Percentiles rank a stretch among this genome's conserved stretches.
phyloP scores from a whole-genome alignment of 2,113 vertebrate genomes.

The Agelaius tricolor region DNA sequence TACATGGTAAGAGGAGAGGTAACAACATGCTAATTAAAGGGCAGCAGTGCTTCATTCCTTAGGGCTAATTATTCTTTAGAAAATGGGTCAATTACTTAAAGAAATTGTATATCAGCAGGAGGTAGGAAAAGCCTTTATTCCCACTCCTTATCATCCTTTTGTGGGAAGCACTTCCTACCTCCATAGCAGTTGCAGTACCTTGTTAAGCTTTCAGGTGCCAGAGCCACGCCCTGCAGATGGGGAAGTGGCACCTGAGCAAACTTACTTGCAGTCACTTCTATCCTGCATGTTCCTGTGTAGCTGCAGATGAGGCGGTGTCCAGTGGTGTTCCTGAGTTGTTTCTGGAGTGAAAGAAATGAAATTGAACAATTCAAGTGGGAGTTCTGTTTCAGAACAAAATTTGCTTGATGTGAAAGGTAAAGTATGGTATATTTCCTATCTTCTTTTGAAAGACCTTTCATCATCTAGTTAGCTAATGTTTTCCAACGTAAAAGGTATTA shows the following conservation, averaged over 20 bases:
- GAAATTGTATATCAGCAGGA: constrained; percentile 22
- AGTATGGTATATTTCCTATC: neutral
- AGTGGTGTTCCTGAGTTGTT: neutral
- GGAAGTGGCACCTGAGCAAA: neutral
- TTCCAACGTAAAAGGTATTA: neutral
- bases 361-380: neutral
- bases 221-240: neutral
- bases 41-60: neutral
- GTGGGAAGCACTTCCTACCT: neutral
- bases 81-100: constrained; percentile 45
- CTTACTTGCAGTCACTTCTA: neutral
- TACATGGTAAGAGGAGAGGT: neutral
- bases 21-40: constrained; percentile 45
- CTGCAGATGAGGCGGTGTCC: neutral
- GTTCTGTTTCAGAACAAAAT: neutral
- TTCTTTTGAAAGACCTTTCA: neutral
- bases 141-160: neutral
- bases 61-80: constrained; percentile 33
- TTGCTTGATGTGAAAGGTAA: neutral
- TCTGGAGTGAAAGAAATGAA: neutral
- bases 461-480: neutral
- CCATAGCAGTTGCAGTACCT: neutral
- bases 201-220: neutral
- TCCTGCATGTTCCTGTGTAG: neutral
- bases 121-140: neutral